Evolutionary conservation across 92 coral and sea anemone genomes (phyloP), one percentile per base, ranked within the genome.

Genomic region (Meandrina meandrites): DNA sequence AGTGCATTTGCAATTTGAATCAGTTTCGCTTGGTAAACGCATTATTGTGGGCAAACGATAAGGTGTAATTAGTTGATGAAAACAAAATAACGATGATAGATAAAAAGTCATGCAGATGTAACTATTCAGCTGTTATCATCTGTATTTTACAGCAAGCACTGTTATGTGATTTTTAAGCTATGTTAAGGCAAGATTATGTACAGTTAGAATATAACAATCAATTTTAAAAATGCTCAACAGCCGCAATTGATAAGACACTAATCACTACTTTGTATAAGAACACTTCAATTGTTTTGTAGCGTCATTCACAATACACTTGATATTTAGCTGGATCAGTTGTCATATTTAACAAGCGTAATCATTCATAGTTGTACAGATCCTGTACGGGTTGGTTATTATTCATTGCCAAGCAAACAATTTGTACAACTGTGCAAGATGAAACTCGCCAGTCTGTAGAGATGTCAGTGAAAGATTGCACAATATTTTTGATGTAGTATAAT

Each of bases 401-500:
- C 2, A 24, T 30, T 60, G 53, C 53, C 53, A 48, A 24, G 30
- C 68, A 60, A 60, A 60, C 28, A 22, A 60, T 60, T 24, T 60
- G 28, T 60, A 22, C 30, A 60, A 60, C 30, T 8, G 21, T 18
- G 16, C 56, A 51, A 9, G 56, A 1, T 56, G 28, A 60, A 60
- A 60, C 3, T n/a, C 70, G 22, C 31, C 34, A 2, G 70, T 27
- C 70, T 8, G 34, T 9, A 64, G 3, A 64, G 70, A 64, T 15
- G 54, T 53, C 32, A 60, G 50, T 35, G 62, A 60, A 56, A 34
- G 19, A 57, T 79, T 32, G 9, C 4, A 1, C 37, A n/a, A 5
- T 54, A n/a, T 31, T 79, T 79, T 22, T 36, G 74, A 37, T 62
- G 57, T 62, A 27, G 84, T n/a, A 58, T 62, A 80, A 62, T 62